These are phyloP conservation scores for Thomomys bottae DNA, from an alignment of 2,113 vertebrate genomes.

Conservation along the genomic window DNA sequence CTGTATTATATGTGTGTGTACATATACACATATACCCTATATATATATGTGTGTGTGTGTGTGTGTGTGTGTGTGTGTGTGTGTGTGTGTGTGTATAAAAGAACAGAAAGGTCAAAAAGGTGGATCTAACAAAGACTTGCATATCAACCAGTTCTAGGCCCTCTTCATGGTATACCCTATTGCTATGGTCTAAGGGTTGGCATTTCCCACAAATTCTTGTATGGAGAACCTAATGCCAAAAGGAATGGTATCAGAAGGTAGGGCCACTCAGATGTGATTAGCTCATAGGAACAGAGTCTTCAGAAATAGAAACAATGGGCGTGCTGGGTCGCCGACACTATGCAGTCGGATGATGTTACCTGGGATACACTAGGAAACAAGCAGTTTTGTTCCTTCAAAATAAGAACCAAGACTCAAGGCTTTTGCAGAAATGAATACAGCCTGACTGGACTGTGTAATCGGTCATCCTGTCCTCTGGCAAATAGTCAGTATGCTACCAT, in stretches of 20 bases:
- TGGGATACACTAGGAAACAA: conserved; percentile 95
- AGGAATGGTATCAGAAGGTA: background rate
- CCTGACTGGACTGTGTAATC: conserved; percentile 94
- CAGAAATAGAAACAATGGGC: background rate
- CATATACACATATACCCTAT: too few relatives aligned
- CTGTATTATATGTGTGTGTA: background rate
- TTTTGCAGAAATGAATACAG: conserved; percentile 98
- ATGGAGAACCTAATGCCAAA: background rate
- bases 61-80: too few relatives aligned
- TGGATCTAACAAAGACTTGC: background rate
- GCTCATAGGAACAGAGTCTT: background rate
- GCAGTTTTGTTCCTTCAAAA: conserved; percentile 97
- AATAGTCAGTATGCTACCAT: conserved; percentile 98
- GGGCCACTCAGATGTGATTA: background rate
- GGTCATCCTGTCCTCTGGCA: conserved; percentile 94
- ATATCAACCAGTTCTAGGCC: background rate
- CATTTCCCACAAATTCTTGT: background rate
- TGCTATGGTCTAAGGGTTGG: background rate
- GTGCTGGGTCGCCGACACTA: too few relatives aligned
- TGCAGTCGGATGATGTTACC: too few relatives aligned
- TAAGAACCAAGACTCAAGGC: conserved; percentile 94
- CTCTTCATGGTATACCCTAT: background rate
- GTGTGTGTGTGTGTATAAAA: too few relatives aligned
- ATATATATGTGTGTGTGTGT: too few relatives aligned
- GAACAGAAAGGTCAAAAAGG: background rate